Evolutionary conservation across 23 tunicate species (phyloP).

Genomic region (Clavelina lepadiformis): DNA sequence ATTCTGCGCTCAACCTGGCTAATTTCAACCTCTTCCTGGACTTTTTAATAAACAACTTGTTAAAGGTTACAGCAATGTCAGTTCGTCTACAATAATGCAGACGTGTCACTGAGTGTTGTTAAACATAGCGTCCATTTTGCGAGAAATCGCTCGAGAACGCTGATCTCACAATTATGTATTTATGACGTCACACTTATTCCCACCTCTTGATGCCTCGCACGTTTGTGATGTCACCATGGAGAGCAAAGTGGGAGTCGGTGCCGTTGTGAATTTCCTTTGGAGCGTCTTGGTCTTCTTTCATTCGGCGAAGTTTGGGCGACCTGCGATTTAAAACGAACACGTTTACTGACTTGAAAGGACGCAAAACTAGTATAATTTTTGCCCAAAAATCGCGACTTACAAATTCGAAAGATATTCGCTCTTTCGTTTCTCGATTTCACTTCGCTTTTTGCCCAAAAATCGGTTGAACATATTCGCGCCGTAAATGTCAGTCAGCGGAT

Average conservation of each 20-base stretch:
- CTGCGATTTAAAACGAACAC: no score
- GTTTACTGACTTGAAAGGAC: no score
- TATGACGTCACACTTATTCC: no score
- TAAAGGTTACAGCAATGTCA: no score
- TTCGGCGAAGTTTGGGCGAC: conserved; percentile 6
- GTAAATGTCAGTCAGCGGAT: conserved; percentile 93
- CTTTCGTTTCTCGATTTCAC: conserved; percentile 40
- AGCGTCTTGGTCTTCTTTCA: not conserved
- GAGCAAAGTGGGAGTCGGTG: conserved; percentile 44
- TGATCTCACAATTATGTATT: no score
- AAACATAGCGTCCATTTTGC: no score
- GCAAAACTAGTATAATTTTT: not conserved
- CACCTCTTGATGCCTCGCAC: conserved; percentile 80
- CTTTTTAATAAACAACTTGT: no score
- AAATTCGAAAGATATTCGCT: not conserved
- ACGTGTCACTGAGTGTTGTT: no score
- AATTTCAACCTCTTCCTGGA: no score
- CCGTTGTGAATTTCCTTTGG: conserved; percentile 6
- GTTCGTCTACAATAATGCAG: no score
- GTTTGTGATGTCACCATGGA: conserved; percentile 80
- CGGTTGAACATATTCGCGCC: conserved; percentile 98
- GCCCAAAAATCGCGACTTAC: conserved; percentile 1
- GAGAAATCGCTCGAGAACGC: no score
- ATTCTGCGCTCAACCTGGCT: no score
- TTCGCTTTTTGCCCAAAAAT: conserved; percentile 45